These are phyloP conservation scores for Acridotheres tristis DNA, from an alignment of 2,797 vertebrate species.

Conservation along the genomic window DNA sequence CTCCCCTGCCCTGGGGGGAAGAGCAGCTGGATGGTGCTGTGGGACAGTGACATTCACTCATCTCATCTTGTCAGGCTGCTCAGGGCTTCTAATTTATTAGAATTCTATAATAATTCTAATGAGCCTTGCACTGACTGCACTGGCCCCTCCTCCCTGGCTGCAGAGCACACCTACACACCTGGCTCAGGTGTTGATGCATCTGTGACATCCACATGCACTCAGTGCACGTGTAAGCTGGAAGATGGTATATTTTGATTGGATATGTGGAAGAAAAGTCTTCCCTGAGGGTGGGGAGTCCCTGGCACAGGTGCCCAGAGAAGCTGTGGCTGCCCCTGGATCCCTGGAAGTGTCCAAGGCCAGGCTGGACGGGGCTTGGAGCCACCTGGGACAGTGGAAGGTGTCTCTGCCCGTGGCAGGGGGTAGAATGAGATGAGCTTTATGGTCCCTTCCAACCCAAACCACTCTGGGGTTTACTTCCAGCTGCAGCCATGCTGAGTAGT, in stretches of 20 bases:
- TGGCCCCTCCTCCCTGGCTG: not conserved
- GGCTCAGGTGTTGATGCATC: not conserved
- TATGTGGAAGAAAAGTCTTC: not conserved
- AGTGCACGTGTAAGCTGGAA: not conserved
- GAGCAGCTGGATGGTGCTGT: not conserved
- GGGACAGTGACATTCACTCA: not conserved
- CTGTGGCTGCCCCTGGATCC: not conserved
- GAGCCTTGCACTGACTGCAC: not conserved
- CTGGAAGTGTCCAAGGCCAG: not conserved
- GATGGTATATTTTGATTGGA: not conserved
- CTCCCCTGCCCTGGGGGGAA: not conserved
- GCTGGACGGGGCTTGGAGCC: rapidly evolving
- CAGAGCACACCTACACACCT: not conserved
- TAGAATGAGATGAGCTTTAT: not conserved
- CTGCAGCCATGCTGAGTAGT: not conserved
- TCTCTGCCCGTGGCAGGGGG: not conserved
- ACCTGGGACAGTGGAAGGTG: rapidly evolving
- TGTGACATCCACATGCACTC: not conserved
- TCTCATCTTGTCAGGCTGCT: not conserved
- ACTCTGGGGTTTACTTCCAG: not conserved
- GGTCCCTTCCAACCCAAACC: not conserved
- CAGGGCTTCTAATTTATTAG: not conserved
- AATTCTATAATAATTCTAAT: too few species aligned
- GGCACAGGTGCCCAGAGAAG: not conserved
- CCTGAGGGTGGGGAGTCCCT: not conserved